Evolutionary conservation across 2,113 vertebrate species (phyloP), one percentile per base, ranked within the genome.

Genomic region (Scartelaos histophorus): DNA sequence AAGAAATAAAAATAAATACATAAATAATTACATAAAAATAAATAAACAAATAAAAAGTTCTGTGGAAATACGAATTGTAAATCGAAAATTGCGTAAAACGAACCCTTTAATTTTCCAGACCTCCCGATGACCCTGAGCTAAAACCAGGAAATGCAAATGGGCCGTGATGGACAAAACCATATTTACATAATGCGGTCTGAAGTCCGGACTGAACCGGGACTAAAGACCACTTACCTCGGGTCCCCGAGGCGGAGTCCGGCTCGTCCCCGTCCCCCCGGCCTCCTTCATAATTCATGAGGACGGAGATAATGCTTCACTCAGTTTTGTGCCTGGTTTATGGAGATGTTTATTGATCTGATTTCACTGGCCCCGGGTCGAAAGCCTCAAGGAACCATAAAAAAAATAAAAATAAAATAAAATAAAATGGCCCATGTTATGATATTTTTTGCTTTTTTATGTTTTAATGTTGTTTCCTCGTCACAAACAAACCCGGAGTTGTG

Each of bases 261-360:
- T 2, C 29, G 29, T 29, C 5, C 13, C 57, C 15, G 24, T 60
- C 22, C 24, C 57, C 6, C 24, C 24, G 57, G 22, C 22, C 13
- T 4, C 13, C 24, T 60, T 25, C 13, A 60, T 60, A 60, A 60
- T 60, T 13, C 57, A 60, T 60, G 57, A 60, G 57, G 25, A 25
- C 24, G 12, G 13, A 22, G 56, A 13, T 22, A 58, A 24, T 58
- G 24, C 22, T 60, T 49, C 13, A 49, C 21, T 58, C 22, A 13
- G 21, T 58, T 54, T n/a, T 15, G 21, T 15, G 24, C 25, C 10
- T 5, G 57, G 2, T 25, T 60, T 25, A 60, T 60, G 21, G 57
- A 60, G 57, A 60, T 60, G 22, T 1, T 60, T 25, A 60, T 60
- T 13, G 24, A 60, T 60, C 57, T 60, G 57, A 60, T 60, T 60